Evolutionary conservation across 2,888 invertebrate species (phyloP), one percentile per base, ranked within the genome.

Genomic region (Tachina grossa): DNA sequence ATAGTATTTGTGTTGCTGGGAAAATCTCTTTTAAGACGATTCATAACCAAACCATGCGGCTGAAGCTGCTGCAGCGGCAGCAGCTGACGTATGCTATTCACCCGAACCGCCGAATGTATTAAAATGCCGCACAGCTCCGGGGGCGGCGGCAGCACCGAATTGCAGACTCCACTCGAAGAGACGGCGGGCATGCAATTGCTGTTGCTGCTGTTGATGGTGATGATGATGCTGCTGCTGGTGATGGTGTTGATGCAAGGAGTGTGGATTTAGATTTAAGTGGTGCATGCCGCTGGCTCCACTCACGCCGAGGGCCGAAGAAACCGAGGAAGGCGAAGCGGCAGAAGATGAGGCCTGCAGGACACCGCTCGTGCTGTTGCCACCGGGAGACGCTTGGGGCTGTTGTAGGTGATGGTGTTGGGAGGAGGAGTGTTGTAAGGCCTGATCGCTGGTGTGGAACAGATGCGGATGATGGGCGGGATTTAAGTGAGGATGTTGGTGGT

Each of bases 111-210:
- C 92, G 87, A 92, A 93, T 81, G 92, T 91, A 80, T 93, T 93
- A 83, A 93, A 93, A 86, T 93, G 92, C 76, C 93, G 91, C 77
- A 93, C 93, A 41, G 92, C 91, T 72, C 92, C 92, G 6, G 93
- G 92, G 72, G 92, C 92, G 39, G 92, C 90, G 51, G 92, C 91
- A 14, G 93, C 92, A 59, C 93, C 93, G 83, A 93, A 93, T 87
- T 93, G 93, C 88, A 93, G 89, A 87, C 93, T 93, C 91, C 93
- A 90, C 89, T 93, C 93, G 88, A 93, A 93, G 80, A 93, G 91
- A 75, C 93, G 91, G 43, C 93, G 91, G 85, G 93, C 91, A 83
- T 93, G 93, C 87, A 93, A 87, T 89, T 93, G 93, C 85, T 93
- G 93, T 85, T 93, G 93, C 87, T 93, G 93, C 90, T 93, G 93